A percentile compares a stretch with the other conserved stretches of the same genome.
These are phyloP conservation scores for Scaptomyza montana DNA, from an alignment of 1,140 invertebrate species.

Conservation along the genomic window DNA sequence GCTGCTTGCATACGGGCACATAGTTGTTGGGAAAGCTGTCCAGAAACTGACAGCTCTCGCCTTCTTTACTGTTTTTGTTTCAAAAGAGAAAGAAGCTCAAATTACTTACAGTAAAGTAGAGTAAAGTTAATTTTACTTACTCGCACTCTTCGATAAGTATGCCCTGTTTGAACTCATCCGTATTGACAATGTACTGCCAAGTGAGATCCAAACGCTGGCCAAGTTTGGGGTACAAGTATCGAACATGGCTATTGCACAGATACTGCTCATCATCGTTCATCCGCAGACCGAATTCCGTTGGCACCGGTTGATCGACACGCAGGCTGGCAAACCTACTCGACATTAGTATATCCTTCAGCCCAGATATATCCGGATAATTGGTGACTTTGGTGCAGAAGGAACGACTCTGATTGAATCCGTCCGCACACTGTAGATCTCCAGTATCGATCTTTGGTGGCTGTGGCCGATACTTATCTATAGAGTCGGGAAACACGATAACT, in stretches of 20 bases:
- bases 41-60: constrained; percentile 66
- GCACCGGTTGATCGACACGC: constrained; percentile 58
- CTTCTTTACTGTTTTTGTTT: constrained; percentile 34
- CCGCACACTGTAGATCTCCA: constrained; percentile 39
- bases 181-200: constrained; percentile 78
- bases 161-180: constrained; percentile 71
- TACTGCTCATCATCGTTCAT: constrained; percentile 57
- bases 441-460: constrained; percentile 1
- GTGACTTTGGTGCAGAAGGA: constrained; percentile 75
- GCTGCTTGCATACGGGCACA: constrained; percentile 86
- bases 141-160: constrained; percentile 79
- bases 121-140: constrained; percentile 58
- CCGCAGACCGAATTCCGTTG: constrained; percentile 54
- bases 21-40: constrained; percentile 84
- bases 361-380: constrained; percentile 65
- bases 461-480: constrained; percentile 24
- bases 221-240: constrained; percentile 60
- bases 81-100: not conserved
- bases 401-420: constrained; percentile 48
- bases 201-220: constrained; percentile 44
- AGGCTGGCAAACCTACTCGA: constrained; percentile 56
- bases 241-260: constrained; percentile 51
- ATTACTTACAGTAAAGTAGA: too few relatives aligned
- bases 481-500: constrained; percentile 72
- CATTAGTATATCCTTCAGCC: constrained; percentile 51